Conservation (phyloP, 2,888 invertebrate genomes). For the Andrena dorsata region DNA sequence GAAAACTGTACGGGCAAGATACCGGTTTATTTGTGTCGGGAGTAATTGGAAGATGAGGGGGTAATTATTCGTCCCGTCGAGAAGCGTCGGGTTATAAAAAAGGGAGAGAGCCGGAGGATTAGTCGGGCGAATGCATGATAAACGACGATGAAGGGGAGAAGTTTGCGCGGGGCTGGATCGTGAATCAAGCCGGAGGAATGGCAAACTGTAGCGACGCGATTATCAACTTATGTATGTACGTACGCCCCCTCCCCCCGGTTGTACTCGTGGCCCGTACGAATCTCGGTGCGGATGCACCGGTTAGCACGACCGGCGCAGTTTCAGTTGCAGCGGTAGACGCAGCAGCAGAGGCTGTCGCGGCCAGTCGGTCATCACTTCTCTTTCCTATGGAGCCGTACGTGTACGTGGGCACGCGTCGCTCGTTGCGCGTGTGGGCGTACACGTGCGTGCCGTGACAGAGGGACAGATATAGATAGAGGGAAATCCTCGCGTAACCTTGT, state of each 20-base stretch:
- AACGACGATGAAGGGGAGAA: slow-evolving; percentile 6
- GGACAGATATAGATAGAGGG: slow-evolving; percentile 12
- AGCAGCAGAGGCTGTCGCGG: slow-evolving; percentile 46
- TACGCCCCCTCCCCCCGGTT: background rate
- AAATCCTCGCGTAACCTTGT: slow-evolving; percentile 46
- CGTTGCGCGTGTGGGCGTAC: background rate
- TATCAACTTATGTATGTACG: slow-evolving; percentile 23
- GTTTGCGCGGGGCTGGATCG: slow-evolving; percentile 1
- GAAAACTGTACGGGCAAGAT: too few species aligned
- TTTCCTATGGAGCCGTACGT: background rate
- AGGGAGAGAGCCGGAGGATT: background rate
- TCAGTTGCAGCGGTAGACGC: slow-evolving; percentile 37
- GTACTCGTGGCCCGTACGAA: background rate
- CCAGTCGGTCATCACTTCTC: slow-evolving; percentile 52
- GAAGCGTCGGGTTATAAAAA: background rate
- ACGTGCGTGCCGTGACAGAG: background rate
- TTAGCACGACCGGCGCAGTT: slow-evolving; percentile 34
- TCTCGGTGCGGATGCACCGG: slow-evolving; percentile 29
- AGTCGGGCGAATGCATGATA: background rate
- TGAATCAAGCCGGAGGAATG: slow-evolving; percentile 18
- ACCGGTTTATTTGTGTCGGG: background rate
- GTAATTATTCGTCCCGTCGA: background rate
- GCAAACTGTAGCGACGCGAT: slow-evolving; percentile 10
- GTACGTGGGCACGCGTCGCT: background rate
- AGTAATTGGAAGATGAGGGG: background rate